These are phyloP conservation scores for Melipona quadrifasciata DNA, from an alignment of 1,140 invertebrate genomes.

Conservation along the genomic window DNA sequence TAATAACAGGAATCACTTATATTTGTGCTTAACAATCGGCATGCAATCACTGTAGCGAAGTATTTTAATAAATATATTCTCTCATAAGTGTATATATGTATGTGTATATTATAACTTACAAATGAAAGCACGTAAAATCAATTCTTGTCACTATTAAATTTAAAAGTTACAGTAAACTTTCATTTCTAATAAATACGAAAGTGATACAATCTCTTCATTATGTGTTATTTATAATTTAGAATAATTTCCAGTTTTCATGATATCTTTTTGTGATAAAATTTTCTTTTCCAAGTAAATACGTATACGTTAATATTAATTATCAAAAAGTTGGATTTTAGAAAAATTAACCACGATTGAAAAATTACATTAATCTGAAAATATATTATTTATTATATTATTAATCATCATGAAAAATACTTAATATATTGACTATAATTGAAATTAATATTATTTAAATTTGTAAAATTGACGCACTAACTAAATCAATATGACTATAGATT, in stretches of 20 bases:
- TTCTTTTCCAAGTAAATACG: background rate
- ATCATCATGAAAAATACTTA: background rate
- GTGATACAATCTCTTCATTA: background rate
- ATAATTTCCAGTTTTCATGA: background rate
- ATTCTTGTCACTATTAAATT: conserved; percentile 27
- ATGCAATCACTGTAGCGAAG: conserved; percentile 61
- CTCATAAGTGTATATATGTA: background rate
- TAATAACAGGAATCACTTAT: conserved; percentile 55
- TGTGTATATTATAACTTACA: background rate
- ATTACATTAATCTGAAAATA: too few relatives aligned
- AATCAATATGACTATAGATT: background rate
- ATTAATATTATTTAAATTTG: background rate
- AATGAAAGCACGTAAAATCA: conserved; percentile 31
- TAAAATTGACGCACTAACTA: background rate
- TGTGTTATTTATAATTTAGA: background rate
- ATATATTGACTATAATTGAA: background rate
- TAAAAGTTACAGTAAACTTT: background rate
- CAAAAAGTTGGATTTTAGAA: background rate
- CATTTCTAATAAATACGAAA: background rate
- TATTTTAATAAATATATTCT: conserved; percentile 48
- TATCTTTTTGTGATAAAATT: background rate
- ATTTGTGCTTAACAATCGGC: conserved; percentile 52
- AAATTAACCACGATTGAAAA: background rate
- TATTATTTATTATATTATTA: background rate
- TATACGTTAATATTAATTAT: background rate